Base-by-base conservation (phyloP, 2,888 invertebrate species). In the Hemithea aestivaria region DNA sequence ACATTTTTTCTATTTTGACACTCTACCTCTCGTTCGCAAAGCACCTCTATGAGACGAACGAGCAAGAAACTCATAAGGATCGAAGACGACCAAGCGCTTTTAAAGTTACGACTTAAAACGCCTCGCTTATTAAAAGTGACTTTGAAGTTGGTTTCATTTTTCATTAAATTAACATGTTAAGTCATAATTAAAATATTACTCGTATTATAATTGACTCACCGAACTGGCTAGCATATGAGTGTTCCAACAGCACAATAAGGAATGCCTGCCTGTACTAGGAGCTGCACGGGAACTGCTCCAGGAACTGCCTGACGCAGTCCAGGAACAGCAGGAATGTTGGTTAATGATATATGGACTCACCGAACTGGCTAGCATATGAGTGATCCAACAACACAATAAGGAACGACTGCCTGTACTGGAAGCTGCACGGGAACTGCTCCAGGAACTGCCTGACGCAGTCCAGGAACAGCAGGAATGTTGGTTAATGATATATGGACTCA, bases 391-490 rank as follows among this genome's bases (percentile, higher is more conserved):
- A 88, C 46, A 92, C 89, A 20, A 97, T 90, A 6, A 99, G 90
- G 71, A 98, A 92, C 33, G 94, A 91, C 60, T 97, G 95, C 32
- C 93, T 93, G 72, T 97, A 99, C 77, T 99, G 98, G 79, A 99
- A 99, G 70, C 98, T 98, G 84, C 96, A 97, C 10, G 98, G 97
- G 83, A 98, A 99, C 88, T 99, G 99, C 70, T 94, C 93, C 58
- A 96, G 91, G 58, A 99, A 91, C 87, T 99, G 99, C 68, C 95
- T 92, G 38, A 98, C 92, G 83, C 98, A 97, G 78, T 99, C 99
- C 35, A 99, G 88, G 64, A 99, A 96, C 27, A 98, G 90, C 0
- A 98, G 90, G 84, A 99, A 99, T 7, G 97, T 95, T 9, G 97
- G 97, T n/a, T n/a, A n/a, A n/a, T n/a, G n/a, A n/a, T n/a, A n/a